A percentile compares a stretch with the other conserved stretches of the same genome.
Conservation (phyloP, 2,888 invertebrate species). For the Zele albiditarsus region DNA sequence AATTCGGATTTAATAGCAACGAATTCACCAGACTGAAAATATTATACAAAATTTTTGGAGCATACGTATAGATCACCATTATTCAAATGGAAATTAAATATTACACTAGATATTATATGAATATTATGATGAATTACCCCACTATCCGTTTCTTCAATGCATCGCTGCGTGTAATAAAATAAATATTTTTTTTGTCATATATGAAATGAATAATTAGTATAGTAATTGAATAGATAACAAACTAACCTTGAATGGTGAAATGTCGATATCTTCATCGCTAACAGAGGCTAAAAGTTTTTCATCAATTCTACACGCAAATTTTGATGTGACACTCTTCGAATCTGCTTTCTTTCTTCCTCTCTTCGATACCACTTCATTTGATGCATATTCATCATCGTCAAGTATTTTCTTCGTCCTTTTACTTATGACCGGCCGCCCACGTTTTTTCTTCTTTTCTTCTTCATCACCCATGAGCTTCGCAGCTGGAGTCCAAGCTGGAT, state of each 20-base stretch:
- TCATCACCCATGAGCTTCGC: constrained; percentile 73
- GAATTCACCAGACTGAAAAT: constrained; percentile 88
- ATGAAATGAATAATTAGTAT: constrained; percentile 28
- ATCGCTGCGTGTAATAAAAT: constrained; percentile 60
- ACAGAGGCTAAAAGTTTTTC: constrained; percentile 66
- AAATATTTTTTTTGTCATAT: constrained; percentile 22
- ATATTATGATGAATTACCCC: constrained; percentile 57
- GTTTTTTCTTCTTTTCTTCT: constrained; percentile 70
- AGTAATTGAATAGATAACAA: constrained; percentile 1
- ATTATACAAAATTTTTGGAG: constrained; percentile 29
- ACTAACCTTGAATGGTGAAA: constrained; percentile 69
- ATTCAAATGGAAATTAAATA: constrained; percentile 10
- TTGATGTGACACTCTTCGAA: constrained; percentile 56
- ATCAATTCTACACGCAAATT: constrained; percentile 64
- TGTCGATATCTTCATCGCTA: constrained; percentile 69
- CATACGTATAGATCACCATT: neutral
- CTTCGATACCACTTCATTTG: constrained; percentile 65
- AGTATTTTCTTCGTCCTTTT: constrained; percentile 68
- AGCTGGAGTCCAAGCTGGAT: constrained; percentile 85
- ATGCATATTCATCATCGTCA: constrained; percentile 77
- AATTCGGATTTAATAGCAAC: constrained; percentile 89
- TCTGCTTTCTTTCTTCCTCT: constrained; percentile 71
- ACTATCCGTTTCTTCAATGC: constrained; percentile 61
- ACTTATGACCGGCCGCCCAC: constrained; percentile 65
- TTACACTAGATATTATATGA: neutral